A percentile compares a stretch with the other conserved stretches of the same genome.
Evolutionary conservation across 2,888 invertebrate genomes (phyloP).

Genomic region (Tubulanus polymorphus): DNA sequence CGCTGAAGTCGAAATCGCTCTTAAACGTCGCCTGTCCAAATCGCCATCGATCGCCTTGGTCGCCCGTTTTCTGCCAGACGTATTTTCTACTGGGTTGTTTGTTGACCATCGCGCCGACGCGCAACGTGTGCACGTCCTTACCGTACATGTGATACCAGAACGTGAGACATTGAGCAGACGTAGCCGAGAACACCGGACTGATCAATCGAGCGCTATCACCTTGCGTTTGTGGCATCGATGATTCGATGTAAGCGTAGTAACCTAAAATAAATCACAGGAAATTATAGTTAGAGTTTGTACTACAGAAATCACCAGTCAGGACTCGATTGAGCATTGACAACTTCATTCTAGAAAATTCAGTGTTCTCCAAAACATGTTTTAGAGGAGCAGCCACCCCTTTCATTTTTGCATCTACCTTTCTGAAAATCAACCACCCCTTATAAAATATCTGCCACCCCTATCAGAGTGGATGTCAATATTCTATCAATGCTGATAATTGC

Average conservation of each 20-base stretch:
- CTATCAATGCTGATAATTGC: no score
- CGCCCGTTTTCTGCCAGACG: constrained; percentile 12
- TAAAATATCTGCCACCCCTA: no score
- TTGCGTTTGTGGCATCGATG: constrained; percentile 30
- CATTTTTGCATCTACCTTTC: no score
- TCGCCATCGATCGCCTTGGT: constrained; percentile 30
- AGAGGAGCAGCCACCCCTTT: no score
- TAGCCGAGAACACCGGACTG: constrained; percentile 23
- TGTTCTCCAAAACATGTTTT: not conserved
- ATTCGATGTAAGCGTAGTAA: constrained; percentile 39
- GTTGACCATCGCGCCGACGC: constrained; percentile 29
- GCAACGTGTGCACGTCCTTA: constrained; percentile 27
- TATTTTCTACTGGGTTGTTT: not conserved
- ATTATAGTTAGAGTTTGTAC: no score
- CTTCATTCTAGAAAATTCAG: not conserved
- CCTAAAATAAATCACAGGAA: constrained; percentile 18
- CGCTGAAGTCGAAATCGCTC: no score
- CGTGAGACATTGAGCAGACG: constrained; percentile 26
- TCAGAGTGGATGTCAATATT: no score
- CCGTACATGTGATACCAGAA: constrained; percentile 41
- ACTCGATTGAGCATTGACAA: no score
- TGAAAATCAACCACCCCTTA: no score
- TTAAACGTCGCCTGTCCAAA: not conserved
- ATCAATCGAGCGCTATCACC: constrained; percentile 39
- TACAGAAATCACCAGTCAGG: no score